A percentile compares a stretch with the other conserved stretches of the same genome.
Evolutionary conservation across 2,888 invertebrate genomes (phyloP).

Genomic region (Agrotis puta): DNA sequence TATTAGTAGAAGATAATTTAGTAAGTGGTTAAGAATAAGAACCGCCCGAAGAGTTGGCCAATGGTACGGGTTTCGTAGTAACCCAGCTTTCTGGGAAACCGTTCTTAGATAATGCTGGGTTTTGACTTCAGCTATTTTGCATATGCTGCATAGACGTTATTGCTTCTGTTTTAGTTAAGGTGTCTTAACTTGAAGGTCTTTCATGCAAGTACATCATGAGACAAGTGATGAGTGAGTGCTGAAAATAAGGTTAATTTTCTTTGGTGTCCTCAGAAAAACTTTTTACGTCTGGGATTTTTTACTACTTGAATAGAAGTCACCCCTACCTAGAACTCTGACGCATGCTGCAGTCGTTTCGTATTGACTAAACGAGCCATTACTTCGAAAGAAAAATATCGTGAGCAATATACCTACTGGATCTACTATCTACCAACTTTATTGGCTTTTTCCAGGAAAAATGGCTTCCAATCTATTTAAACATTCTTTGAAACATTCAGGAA

Average conservation of each 20-base stretch:
- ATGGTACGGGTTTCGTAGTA: too few species aligned
- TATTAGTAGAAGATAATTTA: too few species aligned
- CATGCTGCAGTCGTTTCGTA: constrained; percentile 20
- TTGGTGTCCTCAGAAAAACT: neutral
- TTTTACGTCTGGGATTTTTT: neutral
- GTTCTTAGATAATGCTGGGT: constrained; percentile 18
- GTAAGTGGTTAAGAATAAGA: too few species aligned
- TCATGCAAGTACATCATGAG: neutral
- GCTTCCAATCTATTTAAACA: constrained; percentile 24
- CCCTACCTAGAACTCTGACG: constrained; percentile 12
- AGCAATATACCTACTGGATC: constrained; percentile 32
- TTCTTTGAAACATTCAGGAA: constrained; percentile 24
- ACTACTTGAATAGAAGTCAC: neutral
- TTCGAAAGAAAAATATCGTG: constrained; percentile 37
- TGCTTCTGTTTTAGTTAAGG: constrained; percentile 23
- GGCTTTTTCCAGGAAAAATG: constrained; percentile 33
- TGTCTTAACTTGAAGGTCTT: neutral
- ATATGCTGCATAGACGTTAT: constrained; percentile 26
- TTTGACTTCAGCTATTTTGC: constrained; percentile 23
- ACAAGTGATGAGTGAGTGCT: neutral
- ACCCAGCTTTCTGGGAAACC: constrained; percentile 6
- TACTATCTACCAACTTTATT: constrained; percentile 41
- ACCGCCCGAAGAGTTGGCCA: too few species aligned
- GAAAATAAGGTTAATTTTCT: too few species aligned
- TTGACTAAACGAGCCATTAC: constrained; percentile 32